Evolutionary conservation across 2,888 invertebrate species (phyloP).

Genomic region (Bellardia bayeri): DNA sequence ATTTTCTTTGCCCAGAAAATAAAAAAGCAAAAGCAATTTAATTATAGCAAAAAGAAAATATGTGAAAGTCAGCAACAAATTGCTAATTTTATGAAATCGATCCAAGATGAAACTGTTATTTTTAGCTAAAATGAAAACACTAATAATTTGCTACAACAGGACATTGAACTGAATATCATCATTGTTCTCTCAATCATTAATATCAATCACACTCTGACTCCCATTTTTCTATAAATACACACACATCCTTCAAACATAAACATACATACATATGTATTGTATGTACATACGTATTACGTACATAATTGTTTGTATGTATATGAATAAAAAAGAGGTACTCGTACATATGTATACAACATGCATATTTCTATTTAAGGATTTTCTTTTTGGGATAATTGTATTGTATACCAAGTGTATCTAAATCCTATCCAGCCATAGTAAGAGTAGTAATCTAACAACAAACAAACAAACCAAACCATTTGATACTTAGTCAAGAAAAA

Average conservation of each 20-base stretch:
- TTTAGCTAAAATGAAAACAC: constrained; percentile 9
- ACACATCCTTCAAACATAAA: neutral
- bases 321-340: constrained; percentile 4
- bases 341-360: neutral
- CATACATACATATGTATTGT: too few species aligned
- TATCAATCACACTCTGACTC: constrained; percentile 1
- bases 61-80: neutral
- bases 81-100: constrained; percentile 21
- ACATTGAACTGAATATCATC: constrained; percentile 1
- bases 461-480: constrained; percentile 30
- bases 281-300: constrained; percentile 8
- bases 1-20: neutral
- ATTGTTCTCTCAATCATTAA: neutral
- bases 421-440: constrained; percentile 51
- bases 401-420: constrained; percentile 44
- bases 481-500: constrained; percentile 69
- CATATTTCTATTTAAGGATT: constrained; percentile 8
- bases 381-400: constrained; percentile 48
- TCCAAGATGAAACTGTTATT: constrained; percentile 39
- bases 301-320: neutral
- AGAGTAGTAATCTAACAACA: constrained; percentile 27
- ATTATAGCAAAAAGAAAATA: too few species aligned
- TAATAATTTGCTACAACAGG: neutral
- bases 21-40: neutral
- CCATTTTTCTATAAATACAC: neutral